These are phyloP conservation scores for Leptopilina myrica DNA, from an alignment of 2,888 invertebrate genomes.

Conservation along the genomic window DNA sequence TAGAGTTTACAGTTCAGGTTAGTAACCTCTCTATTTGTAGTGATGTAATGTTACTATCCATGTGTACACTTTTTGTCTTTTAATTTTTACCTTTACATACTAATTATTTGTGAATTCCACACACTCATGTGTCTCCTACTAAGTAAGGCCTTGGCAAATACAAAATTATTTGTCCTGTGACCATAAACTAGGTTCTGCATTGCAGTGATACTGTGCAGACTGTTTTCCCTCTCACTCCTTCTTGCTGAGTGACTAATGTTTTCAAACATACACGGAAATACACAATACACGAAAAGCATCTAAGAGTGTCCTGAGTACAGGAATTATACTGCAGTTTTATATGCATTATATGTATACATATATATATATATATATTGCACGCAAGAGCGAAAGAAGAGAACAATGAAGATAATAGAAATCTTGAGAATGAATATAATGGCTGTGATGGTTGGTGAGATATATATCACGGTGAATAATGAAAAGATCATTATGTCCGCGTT, in stretches of 20 bases:
- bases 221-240: constrained; percentile 3
- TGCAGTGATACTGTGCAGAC: constrained; percentile 19
- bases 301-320: constrained; percentile 14
- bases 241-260: constrained; percentile 22
- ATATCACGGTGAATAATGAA: constrained; percentile 35
- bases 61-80: too few species aligned
- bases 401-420: constrained; percentile 35
- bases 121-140: neutral
- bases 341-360: too few species aligned
- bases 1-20: too few species aligned
- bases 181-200: constrained; percentile 30
- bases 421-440: constrained; percentile 26
- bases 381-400: constrained; percentile 35
- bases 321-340: constrained; percentile 4
- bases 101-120: too few species aligned
- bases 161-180: constrained; percentile 22
- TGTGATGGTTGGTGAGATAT: constrained; percentile 13
- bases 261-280: neutral
- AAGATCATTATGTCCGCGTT: constrained; percentile 29
- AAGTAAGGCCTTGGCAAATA: constrained; percentile 32
- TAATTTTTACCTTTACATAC: too few species aligned
- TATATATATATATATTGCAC: neutral
- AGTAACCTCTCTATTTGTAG: too few species aligned
- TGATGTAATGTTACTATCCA: too few species aligned
- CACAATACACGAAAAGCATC: constrained; percentile 16